Evolutionary conservation across 92 coral and sea anemone species (phyloP).

Genomic region (Epizoanthus fatuus): DNA sequence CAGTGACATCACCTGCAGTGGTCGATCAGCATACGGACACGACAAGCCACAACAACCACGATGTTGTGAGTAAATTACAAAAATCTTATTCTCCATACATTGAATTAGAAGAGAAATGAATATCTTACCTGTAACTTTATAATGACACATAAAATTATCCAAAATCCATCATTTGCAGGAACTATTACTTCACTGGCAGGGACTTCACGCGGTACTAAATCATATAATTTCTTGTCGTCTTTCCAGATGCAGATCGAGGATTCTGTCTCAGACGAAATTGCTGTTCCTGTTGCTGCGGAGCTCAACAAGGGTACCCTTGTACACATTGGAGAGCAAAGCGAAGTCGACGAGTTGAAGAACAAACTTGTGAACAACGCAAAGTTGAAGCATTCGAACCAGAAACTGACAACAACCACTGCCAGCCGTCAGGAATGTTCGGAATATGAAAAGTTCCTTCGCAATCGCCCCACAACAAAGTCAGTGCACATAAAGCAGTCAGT

Average conservation of each 20-base stretch:
- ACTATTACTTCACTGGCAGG: neutral
- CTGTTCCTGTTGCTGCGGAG: slow-evolving; percentile 1
- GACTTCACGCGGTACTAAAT: neutral
- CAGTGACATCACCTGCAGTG: too few relatives aligned
- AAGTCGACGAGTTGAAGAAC: neutral
- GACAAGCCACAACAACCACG: too few relatives aligned
- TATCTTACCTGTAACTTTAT: too few relatives aligned
- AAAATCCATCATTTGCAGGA: too few relatives aligned
- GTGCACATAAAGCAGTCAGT: slow-evolving; percentile 13
- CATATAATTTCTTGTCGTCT: neutral
- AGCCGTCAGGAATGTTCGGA: neutral
- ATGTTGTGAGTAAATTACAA: too few relatives aligned
- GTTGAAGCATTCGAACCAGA: neutral
- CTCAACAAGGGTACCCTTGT: slow-evolving; percentile 7
- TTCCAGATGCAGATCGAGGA: slow-evolving; percentile 4
- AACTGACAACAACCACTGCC: neutral
- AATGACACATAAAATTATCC: too few relatives aligned
- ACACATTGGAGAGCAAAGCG: neutral
- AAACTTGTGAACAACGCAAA: neutral
- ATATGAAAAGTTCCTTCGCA: neutral
- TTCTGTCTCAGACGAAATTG: neutral
- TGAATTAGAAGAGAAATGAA: too few relatives aligned
- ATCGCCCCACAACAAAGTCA: neutral
- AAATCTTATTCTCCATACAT: too few relatives aligned
- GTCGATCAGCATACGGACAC: too few relatives aligned